Evolutionary conservation across 2,113 vertebrate genomes (phyloP).

Genomic region (Numida meleagris): DNA sequence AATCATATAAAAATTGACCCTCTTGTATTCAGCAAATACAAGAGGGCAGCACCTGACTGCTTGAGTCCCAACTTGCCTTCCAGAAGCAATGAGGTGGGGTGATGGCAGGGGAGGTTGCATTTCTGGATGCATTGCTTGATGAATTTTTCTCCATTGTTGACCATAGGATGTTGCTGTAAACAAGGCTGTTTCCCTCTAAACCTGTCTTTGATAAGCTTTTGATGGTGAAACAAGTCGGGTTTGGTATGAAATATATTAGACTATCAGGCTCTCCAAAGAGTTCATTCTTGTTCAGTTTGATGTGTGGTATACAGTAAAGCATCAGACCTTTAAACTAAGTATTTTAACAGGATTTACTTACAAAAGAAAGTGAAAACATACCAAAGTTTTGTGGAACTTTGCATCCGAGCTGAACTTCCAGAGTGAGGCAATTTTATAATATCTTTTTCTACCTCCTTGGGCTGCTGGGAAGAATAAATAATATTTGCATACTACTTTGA

Average conservation of each 20-base stretch:
- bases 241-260: neutral
- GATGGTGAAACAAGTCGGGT: neutral
- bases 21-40: neutral
- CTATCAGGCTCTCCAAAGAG: neutral
- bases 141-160: neutral
- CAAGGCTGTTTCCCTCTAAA: neutral
- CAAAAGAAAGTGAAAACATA: neutral
- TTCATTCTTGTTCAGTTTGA: neutral
- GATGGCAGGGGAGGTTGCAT: neutral
- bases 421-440: neutral
- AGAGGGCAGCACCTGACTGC: neutral
- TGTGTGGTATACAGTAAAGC: neutral
- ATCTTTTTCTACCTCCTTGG: neutral
- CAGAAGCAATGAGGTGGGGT: neutral
- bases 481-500: constrained; percentile 21
- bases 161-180: neutral
- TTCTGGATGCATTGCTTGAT: neutral
- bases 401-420: neutral
- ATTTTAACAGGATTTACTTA: neutral
- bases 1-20: neutral
- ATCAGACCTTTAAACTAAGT: neutral
- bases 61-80: neutral
- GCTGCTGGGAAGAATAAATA: constrained; percentile 3
- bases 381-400: neutral
- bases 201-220: neutral